Conservation (phyloP, 2,888 invertebrate species). For the Macropis europaea region DNA sequence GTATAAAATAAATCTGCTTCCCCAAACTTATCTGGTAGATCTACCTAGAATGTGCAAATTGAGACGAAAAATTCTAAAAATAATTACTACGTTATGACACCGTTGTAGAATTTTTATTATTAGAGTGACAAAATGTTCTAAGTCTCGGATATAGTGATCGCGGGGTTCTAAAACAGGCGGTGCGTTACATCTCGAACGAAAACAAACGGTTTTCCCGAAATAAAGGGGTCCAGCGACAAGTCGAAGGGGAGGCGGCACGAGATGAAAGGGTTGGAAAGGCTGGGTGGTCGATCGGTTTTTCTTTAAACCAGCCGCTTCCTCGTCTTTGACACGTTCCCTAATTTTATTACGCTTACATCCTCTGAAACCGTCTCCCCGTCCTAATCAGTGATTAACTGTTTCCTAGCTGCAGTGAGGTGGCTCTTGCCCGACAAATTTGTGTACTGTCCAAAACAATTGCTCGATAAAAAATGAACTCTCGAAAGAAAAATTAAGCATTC, state of each 20-base stretch:
- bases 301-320: conserved; percentile 33
- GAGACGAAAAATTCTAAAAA: too few species aligned
- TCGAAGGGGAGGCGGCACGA: conserved; percentile 48
- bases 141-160: not conserved
- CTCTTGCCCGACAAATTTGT: too few species aligned
- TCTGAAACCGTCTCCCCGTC: not conserved
- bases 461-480: too few species aligned
- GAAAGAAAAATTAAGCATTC: too few species aligned
- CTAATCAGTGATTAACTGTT: not conserved
- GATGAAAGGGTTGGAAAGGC: conserved; percentile 55
- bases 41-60: too few species aligned
- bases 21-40: too few species aligned
- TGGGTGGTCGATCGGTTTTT: conserved; percentile 60
- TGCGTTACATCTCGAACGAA: conserved; percentile 50
- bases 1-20: too few species aligned
- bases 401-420: too few species aligned
- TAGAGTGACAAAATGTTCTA: not conserved
- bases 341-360: conserved; percentile 43
- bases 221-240: conserved; percentile 36
- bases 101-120: conserved; percentile 1
- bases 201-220: conserved; percentile 55
- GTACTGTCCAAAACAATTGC: too few species aligned
- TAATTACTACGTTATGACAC: too few species aligned
- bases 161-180: conserved; percentile 21
- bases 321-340: conserved; percentile 34